Evolutionary conservation across 2,888 invertebrate genomes (phyloP).

Genomic region (Pseudococcus jackbeardsleyi): DNA sequence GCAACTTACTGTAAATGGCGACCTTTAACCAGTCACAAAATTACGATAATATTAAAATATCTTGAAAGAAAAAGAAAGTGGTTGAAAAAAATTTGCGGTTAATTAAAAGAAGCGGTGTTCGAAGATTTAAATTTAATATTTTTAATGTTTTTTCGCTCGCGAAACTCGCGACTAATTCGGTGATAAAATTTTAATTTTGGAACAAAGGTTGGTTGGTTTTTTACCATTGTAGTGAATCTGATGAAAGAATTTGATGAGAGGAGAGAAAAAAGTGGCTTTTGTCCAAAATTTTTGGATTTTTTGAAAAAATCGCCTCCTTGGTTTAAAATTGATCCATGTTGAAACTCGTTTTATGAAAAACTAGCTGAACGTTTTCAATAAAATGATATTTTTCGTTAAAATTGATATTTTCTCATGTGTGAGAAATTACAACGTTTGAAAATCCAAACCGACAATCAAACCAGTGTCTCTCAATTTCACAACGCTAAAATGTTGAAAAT

Average conservation of each 20-base stretch:
- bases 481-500: background rate
- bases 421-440: too few relatives aligned
- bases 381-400: too few relatives aligned
- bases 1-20: background rate
- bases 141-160: background rate
- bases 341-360: too few relatives aligned
- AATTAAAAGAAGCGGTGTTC: constrained; percentile 7
- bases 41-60: background rate
- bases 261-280: background rate
- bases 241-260: background rate
- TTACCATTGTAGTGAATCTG: background rate
- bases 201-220: background rate
- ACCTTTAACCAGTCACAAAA: background rate
- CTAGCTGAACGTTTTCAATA: too few relatives aligned
- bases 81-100: background rate
- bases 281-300: background rate
- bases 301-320: too few relatives aligned
- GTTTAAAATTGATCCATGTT: too few relatives aligned
- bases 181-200: background rate
- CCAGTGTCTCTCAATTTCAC: background rate
- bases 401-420: too few relatives aligned
- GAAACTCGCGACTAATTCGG: background rate
- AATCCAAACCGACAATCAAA: background rate
- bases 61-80: background rate
- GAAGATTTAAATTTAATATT: constrained; percentile 27